A percentile compares a stretch with the other conserved stretches of the same genome.
phyloP scores from a whole-genome alignment of 2,888 invertebrate genomes.

The Drosophila yooni region DNA sequence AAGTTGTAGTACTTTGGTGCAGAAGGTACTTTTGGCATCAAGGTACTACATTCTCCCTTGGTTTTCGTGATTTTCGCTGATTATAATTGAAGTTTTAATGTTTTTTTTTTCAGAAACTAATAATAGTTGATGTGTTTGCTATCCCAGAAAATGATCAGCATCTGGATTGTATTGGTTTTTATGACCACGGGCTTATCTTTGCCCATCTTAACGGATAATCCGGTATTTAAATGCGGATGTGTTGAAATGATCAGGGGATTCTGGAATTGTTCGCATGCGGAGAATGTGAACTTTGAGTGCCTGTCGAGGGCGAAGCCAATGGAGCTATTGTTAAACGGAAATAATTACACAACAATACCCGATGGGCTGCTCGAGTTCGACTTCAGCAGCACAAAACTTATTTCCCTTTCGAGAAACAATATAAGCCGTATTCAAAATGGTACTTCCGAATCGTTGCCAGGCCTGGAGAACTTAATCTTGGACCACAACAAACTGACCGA shows the following conservation, averaged over 20 bases:
- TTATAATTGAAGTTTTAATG: too few species aligned
- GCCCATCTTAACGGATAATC: background rate
- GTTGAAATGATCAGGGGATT: accelerated
- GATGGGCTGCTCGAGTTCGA: background rate
- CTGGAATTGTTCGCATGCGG: background rate
- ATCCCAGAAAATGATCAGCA: background rate
- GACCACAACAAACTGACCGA: constrained; percentile 2
- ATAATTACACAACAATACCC: background rate
- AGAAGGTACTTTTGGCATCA: too few species aligned
- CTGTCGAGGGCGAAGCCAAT: background rate
- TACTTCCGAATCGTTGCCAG: background rate
- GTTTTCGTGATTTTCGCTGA: too few species aligned
- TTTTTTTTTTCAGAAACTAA: too few species aligned
- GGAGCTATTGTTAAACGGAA: background rate
- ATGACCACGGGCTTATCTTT: background rate
- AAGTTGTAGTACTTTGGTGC: too few species aligned
- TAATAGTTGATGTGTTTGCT: background rate
- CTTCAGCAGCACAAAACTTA: background rate
- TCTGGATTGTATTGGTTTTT: accelerated
- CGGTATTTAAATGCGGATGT: background rate
- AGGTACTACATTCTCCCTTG: too few species aligned
- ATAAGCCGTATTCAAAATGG: background rate
- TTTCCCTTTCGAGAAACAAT: constrained; percentile 3
- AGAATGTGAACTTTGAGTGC: constrained; percentile 4
- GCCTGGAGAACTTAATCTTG: background rate